Evolutionary conservation across 2,888 invertebrate species (phyloP).

Genomic region (Mimachlamys varia): DNA sequence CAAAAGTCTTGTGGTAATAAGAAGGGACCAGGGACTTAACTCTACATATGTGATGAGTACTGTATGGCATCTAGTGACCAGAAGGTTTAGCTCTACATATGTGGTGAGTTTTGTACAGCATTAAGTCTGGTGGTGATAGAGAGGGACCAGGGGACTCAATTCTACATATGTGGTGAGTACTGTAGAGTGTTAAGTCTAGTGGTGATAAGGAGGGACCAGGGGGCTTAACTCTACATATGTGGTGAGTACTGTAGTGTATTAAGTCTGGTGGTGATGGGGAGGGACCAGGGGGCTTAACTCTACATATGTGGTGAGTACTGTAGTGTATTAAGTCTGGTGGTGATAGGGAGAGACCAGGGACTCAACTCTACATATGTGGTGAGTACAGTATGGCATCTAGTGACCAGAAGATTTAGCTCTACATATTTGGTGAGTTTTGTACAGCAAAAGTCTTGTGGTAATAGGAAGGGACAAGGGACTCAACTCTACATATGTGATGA

Average conservation of each 20-base stretch:
- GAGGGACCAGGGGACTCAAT: slow-evolving; percentile 63
- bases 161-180: slow-evolving; percentile 75
- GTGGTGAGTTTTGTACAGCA: slow-evolving; percentile 66
- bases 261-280: not conserved
- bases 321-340: not conserved
- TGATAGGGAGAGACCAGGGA: slow-evolving; percentile 58
- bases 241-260: slow-evolving; percentile 62
- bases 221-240: slow-evolving; percentile 71
- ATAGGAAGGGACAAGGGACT: slow-evolving; percentile 59
- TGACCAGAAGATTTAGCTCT: slow-evolving; percentile 67
- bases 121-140: not conserved
- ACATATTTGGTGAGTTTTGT: slow-evolving; percentile 73
- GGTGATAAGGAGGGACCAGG: slow-evolving; percentile 55
- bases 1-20: not conserved
- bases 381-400: slow-evolving; percentile 50
- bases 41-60: slow-evolving; percentile 75
- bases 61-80: slow-evolving; percentile 52
- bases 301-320: slow-evolving; percentile 73
- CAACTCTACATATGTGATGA: slow-evolving; percentile 75
- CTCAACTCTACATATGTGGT: slow-evolving; percentile 74
- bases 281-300: slow-evolving; percentile 67
- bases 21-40: slow-evolving; percentile 62
- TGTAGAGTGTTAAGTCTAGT: not conserved
- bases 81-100: slow-evolving; percentile 70
- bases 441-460: not conserved